phyloP scores from a whole-genome alignment of 2,797 vertebrate genomes.

The Nannoperca obscura region DNA sequence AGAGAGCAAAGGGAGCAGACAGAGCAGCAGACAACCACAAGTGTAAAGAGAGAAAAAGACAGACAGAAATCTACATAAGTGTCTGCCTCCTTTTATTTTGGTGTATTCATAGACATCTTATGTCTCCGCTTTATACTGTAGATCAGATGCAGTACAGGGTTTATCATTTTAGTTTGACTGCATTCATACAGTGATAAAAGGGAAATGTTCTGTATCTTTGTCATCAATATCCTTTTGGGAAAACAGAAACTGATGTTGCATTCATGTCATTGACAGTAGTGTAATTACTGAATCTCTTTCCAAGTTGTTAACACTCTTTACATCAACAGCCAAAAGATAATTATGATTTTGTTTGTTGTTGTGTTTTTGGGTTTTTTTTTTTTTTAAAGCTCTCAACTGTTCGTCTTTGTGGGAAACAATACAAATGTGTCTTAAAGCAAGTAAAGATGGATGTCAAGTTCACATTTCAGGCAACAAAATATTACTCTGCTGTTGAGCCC shows the following conservation, averaged over 20 bases:
- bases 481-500: conserved; percentile 13
- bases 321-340: not conserved
- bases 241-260: not conserved
- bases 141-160: not conserved
- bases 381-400: conserved; percentile 7
- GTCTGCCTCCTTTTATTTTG: not conserved
- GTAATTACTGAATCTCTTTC: not conserved
- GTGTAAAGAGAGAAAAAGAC: not conserved
- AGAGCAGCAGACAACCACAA: conserved; percentile 8
- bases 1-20: conserved; percentile 16
- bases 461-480: not conserved
- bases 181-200: not conserved
- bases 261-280: not conserved
- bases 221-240: not conserved
- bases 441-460: not conserved
- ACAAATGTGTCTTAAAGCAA: not conserved
- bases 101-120: not conserved
- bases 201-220: not conserved
- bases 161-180: not conserved
- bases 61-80: not conserved
- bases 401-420: not conserved
- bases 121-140: not conserved
- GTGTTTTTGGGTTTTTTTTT: not conserved
- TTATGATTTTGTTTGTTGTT: conserved; percentile 3
- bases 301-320: not conserved